Percentiles rank a stretch among this genome's conserved stretches.
Conservation (phyloP, 2,113 vertebrate species). For the Dinomys branickii region DNA sequence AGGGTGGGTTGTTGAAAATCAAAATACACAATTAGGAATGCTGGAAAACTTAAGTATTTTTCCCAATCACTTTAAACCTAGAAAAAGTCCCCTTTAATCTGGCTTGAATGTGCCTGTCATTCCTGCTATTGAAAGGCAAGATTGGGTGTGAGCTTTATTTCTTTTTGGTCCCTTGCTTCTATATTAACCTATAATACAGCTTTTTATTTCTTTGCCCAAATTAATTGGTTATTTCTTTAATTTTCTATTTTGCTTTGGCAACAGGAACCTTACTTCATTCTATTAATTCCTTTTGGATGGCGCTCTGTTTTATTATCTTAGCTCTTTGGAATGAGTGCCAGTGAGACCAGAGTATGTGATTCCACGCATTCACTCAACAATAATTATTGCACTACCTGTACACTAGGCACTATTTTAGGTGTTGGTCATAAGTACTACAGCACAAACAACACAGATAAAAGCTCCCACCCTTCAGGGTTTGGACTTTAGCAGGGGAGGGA, state of each 20-base stretch:
- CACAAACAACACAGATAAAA: constrained; percentile 10
- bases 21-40: neutral
- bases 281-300: constrained; percentile 43
- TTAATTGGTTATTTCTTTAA: constrained; percentile 21
- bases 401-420: neutral
- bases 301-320: neutral
- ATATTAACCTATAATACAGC: neutral
- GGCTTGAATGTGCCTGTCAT: neutral
- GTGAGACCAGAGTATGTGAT: constrained; percentile 15
- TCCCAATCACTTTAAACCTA: neutral
- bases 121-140: neutral
- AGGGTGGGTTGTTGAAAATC: neutral
- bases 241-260: constrained; percentile 61
- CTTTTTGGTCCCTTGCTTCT: neutral
- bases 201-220: constrained; percentile 27
- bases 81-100: neutral
- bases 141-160: neutral
- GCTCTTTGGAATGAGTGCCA: constrained; percentile 47
- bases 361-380: constrained; percentile 14
- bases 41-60: neutral
- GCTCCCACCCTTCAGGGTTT: neutral
- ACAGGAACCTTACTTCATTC: constrained; percentile 18
- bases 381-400: neutral
- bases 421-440: neutral
- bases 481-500: neutral